These are phyloP conservation scores for Euura saliciscinereae DNA, from an alignment of 1,140 invertebrate species.

Conservation along the genomic window DNA sequence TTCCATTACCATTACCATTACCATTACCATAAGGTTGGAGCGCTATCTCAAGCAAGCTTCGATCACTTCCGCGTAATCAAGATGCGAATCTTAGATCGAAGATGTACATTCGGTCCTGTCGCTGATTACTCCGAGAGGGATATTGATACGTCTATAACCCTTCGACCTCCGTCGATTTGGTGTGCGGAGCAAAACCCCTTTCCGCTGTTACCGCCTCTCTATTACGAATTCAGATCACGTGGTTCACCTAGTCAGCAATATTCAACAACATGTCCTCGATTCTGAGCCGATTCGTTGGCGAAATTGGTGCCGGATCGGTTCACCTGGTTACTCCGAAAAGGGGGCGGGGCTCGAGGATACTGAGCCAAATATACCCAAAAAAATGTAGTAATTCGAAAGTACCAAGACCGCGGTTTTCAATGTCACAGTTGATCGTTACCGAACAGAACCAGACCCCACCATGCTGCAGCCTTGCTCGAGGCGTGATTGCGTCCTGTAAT, in stretches of 20 bases:
- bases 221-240: neutral
- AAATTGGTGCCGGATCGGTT: neutral
- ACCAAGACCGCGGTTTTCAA: neutral
- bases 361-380: too few species aligned
- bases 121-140: neutral
- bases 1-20: neutral
- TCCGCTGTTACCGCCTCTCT: neutral
- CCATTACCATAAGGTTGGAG: neutral
- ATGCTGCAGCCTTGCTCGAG: neutral
- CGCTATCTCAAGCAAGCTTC: neutral
- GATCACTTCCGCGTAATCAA: neutral
- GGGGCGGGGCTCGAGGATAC: neutral
- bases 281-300: neutral
- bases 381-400: too few species aligned
- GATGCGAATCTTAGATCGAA: neutral
- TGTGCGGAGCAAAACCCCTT: neutral
- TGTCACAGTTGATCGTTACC: neutral
- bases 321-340: neutral
- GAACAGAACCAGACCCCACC: neutral
- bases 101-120: neutral
- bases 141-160: neutral
- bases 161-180: neutral
- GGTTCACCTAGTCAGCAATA: conserved; percentile 1
- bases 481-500: conserved; percentile 9
- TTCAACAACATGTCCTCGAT: neutral